Conservation (phyloP, 1,140 invertebrate species). For the Amphibalanus amphitrite region DNA sequence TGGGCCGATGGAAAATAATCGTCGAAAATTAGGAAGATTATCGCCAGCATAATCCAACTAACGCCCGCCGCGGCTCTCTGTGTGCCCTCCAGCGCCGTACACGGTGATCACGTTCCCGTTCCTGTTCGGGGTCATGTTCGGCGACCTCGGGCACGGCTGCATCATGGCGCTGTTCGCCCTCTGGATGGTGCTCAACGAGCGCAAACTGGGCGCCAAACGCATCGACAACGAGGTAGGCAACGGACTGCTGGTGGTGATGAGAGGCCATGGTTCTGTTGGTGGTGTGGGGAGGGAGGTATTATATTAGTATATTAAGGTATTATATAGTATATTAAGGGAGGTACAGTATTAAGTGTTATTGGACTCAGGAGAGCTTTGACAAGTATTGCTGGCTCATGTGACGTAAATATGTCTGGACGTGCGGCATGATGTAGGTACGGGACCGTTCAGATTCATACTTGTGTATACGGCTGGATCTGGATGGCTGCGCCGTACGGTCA, state of each 20-base stretch:
- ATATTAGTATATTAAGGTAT: too few relatives aligned
- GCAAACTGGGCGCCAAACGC: constrained; percentile 16
- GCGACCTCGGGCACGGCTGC: constrained; percentile 78
- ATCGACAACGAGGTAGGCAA: constrained; percentile 27
- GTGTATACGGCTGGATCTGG: not conserved
- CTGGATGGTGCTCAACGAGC: constrained; percentile 38
- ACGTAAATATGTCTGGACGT: not conserved
- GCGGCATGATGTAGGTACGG: not conserved
- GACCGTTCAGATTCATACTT: not conserved
- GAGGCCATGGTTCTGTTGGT: too few relatives aligned
- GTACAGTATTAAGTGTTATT: too few relatives aligned
- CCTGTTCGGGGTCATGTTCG: constrained; percentile 96
- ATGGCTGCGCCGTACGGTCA: too few relatives aligned
- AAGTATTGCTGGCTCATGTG: too few relatives aligned
- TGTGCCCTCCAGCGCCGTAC: constrained; percentile 47
- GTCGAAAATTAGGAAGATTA: not conserved
- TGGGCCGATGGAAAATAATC: not conserved
- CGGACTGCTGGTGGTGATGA: too few relatives aligned
- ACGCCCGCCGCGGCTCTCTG: not conserved
- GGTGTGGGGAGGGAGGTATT: too few relatives aligned
- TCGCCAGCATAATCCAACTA: not conserved
- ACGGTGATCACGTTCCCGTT: constrained; percentile 96
- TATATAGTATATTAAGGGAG: too few relatives aligned
- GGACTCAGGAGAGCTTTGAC: too few relatives aligned
- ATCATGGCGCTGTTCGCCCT: constrained; percentile 41